Evolutionary conservation across 1,140 invertebrate genomes (phyloP).

Genomic region (Lerema accius): DNA sequence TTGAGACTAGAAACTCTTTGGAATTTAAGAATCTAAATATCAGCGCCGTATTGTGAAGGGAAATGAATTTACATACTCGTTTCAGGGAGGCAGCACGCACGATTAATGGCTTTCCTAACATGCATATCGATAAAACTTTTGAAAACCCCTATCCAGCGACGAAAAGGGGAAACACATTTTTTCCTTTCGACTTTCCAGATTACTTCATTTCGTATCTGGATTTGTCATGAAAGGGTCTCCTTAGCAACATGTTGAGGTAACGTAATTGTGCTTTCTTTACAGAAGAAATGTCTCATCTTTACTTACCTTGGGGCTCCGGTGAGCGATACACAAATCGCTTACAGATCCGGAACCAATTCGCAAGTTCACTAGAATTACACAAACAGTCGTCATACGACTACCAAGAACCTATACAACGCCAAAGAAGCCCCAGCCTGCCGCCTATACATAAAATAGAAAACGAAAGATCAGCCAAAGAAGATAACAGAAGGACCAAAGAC

Average conservation of each 20-base stretch:
- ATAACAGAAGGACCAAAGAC: constrained; percentile 55
- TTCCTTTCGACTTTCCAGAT: constrained; percentile 47
- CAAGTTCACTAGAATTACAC: constrained; percentile 75
- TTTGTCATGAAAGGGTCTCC: constrained; percentile 54
- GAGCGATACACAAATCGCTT: constrained; percentile 71
- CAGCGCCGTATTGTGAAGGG: background rate
- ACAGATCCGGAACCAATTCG: constrained; percentile 76
- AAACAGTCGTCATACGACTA: constrained; percentile 75
- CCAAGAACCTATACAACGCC: constrained; percentile 69
- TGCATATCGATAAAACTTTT: constrained; percentile 74
- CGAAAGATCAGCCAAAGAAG: constrained; percentile 47
- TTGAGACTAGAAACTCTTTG: too few species aligned
- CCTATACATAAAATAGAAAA: constrained; percentile 82
- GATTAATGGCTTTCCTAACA: constrained; percentile 41
- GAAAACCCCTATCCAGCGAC: constrained; percentile 60
- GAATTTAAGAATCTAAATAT: background rate
- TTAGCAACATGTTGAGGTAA: background rate
- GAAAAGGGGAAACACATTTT: constrained; percentile 55
- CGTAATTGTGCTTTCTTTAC: constrained; percentile 39
- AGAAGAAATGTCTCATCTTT: constrained; percentile 79
- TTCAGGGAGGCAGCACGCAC: constrained; percentile 3
- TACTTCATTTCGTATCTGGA: constrained; percentile 56
- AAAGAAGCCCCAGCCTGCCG: constrained; percentile 84
- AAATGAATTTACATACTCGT: background rate
- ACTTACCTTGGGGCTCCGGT: constrained; percentile 71